These are phyloP conservation scores for Sus cebifrons DNA, from an alignment of 2,797 vertebrate species.

Conservation along the genomic window DNA sequence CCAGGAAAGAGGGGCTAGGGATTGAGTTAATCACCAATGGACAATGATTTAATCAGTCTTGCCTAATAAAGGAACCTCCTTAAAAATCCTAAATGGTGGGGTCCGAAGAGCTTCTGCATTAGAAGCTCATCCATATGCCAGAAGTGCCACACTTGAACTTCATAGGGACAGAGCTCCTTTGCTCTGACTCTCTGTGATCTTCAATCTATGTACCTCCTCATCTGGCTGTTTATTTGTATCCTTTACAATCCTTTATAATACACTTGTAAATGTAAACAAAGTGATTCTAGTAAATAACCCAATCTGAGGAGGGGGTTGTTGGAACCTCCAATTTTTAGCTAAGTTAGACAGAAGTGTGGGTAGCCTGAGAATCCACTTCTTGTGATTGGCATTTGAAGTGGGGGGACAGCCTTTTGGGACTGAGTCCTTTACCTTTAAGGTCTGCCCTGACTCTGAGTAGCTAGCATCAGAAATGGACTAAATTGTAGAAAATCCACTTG, in stretches of 20 bases:
- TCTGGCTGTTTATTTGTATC: not conserved
- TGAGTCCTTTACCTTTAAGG: not conserved
- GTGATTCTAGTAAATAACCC: not conserved
- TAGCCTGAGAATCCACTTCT: not conserved
- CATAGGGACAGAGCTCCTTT: not conserved
- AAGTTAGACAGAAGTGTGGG: not conserved
- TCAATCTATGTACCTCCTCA: not conserved
- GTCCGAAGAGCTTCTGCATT: not conserved
- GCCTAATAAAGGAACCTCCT: not conserved
- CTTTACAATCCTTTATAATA: not conserved
- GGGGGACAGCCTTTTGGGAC: not conserved
- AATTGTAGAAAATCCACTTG: not conserved
- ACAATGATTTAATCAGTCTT: not conserved
- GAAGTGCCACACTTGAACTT: not conserved
- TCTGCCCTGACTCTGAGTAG: not conserved
- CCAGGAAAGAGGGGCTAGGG: not conserved
- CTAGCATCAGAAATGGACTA: slow-evolving; percentile 4
- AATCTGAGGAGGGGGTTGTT: not conserved
- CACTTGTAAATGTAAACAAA: not conserved
- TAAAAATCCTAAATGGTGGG: not conserved
- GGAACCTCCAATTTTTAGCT: not conserved
- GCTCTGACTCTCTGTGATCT: not conserved
- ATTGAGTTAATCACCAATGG: not conserved
- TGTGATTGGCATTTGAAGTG: not conserved
- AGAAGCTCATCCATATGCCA: not conserved